These are phyloP conservation scores for Orchesellides sinensis DNA, from an alignment of 2,888 invertebrate species.

Conservation along the genomic window DNA sequence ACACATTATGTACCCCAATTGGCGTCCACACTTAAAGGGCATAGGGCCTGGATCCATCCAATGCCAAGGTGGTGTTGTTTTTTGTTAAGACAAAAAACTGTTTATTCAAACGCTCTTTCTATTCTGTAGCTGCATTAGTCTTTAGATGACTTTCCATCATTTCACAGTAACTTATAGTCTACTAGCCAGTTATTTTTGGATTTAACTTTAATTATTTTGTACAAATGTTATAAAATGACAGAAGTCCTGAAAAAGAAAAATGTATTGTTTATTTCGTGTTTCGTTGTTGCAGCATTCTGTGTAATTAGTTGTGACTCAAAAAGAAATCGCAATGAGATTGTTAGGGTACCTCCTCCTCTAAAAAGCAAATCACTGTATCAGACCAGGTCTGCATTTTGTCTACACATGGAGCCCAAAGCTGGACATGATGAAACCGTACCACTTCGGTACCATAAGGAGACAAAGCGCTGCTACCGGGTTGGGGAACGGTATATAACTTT, in stretches of 20 bases:
- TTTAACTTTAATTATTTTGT: too few relatives aligned
- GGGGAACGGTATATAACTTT: slow-evolving; percentile 56
- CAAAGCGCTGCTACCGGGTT: slow-evolving; percentile 57
- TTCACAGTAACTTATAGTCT: too few relatives aligned
- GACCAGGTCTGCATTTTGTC: slow-evolving; percentile 38
- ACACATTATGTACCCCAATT: background rate
- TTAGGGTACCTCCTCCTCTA: background rate
- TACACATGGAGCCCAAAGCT: slow-evolving; percentile 2
- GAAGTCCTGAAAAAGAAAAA: slow-evolving; percentile 21
- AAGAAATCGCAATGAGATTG: slow-evolving; percentile 12
- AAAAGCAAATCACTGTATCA: slow-evolving; percentile 24
- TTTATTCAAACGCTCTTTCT: too few relatives aligned
- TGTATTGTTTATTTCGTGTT: background rate
- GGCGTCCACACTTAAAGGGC: too few relatives aligned
- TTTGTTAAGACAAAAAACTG: too few relatives aligned
- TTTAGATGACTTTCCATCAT: background rate
- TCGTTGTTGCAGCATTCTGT: background rate
- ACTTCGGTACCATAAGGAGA: slow-evolving; percentile 58
- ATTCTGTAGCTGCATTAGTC: background rate
- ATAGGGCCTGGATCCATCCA: background rate
- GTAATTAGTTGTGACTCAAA: background rate
- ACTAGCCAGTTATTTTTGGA: too few relatives aligned
- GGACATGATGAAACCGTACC: slow-evolving; percentile 21
- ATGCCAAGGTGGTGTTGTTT: slow-evolving; percentile 42
- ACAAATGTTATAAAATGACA: too few relatives aligned